Percentiles rank a stretch among this genome's conserved stretches.
Evolutionary conservation across 2,113 vertebrate genomes (phyloP).

Genomic region (Pseudois nayaur): DNA sequence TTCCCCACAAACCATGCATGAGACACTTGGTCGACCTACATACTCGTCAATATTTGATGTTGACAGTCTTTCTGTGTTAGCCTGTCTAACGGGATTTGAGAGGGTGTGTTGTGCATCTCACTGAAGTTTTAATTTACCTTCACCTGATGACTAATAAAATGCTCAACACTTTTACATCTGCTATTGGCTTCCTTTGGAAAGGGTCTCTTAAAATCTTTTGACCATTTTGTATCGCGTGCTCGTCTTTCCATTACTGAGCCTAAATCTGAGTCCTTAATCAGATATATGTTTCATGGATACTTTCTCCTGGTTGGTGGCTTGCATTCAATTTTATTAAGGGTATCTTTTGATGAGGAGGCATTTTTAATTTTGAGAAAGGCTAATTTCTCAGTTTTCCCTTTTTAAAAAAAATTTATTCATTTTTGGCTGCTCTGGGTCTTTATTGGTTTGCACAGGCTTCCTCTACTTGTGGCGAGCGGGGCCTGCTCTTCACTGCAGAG

Average conservation of each 20-base stretch:
- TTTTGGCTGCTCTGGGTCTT: not conserved
- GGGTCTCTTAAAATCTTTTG: not conserved
- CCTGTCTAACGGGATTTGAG: not conserved
- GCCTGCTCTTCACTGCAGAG: not conserved
- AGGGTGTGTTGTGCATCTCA: not conserved
- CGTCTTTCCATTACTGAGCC: not conserved
- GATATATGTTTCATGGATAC: accelerated
- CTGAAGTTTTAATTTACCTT: not conserved
- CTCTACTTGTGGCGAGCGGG: accelerated
- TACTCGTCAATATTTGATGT: not conserved
- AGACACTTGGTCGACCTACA: not conserved
- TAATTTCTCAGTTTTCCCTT: not conserved
- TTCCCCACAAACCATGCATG: not conserved
- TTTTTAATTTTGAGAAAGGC: not conserved
- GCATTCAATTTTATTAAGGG: constrained; percentile 1
- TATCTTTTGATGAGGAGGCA: not conserved
- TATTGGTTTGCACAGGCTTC: not conserved
- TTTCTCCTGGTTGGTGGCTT: not conserved
- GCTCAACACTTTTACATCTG: not conserved
- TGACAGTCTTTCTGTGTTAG: not conserved
- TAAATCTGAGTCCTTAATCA: not conserved
- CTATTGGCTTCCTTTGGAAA: not conserved
- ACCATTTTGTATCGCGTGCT: not conserved
- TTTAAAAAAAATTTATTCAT: not conserved
- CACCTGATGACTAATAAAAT: not conserved